phyloP scores from a whole-genome alignment of 2,113 vertebrate genomes.

The Perca flavescens region DNA sequence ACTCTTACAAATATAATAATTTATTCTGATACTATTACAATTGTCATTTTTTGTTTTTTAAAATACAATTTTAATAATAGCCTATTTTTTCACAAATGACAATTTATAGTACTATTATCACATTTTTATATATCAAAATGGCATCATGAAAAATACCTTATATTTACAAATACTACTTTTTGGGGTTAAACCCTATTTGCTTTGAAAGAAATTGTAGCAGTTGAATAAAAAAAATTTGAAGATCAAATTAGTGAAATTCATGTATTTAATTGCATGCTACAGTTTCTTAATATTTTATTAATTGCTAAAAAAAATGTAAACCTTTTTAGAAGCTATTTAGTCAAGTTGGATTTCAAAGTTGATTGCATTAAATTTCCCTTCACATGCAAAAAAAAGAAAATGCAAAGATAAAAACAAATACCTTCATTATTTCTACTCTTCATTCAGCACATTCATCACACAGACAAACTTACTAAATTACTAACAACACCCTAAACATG shows the following conservation, averaged over 20 bases:
- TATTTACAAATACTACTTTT: neutral
- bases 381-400: neutral
- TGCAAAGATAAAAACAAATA: neutral
- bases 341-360: neutral
- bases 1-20: neutral
- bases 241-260: neutral
- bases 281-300: conserved; percentile 49
- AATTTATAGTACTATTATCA: neutral
- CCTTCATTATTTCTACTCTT: neutral
- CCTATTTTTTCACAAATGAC: neutral
- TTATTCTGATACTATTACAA: neutral
- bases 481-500: neutral
- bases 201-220: neutral
- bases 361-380: neutral
- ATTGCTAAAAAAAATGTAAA: conserved; percentile 23
- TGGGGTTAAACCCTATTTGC: neutral
- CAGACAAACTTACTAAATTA: conserved; percentile 5
- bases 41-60: neutral
- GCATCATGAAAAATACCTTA: neutral
- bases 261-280: conserved; percentile 27
- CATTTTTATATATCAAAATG: neutral
- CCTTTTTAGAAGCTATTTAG: neutral
- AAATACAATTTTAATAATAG: neutral
- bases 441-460: neutral
- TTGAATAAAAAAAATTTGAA: neutral